Base-by-base conservation (phyloP, 2,797 vertebrate species). In the Lithobates pipiens region DNA sequence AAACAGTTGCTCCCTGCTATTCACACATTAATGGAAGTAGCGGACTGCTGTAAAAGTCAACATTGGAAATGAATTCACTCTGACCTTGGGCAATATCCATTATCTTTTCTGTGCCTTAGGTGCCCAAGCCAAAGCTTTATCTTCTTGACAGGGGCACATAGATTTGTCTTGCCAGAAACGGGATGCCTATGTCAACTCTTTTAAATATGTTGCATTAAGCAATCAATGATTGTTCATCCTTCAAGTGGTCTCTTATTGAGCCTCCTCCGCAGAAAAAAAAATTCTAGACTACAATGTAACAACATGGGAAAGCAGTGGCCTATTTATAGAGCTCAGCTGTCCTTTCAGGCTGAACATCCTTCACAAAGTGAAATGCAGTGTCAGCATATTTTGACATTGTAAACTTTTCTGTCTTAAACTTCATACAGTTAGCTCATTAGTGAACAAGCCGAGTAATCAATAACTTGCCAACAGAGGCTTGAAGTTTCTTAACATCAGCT, bases 351-450 rank as follows among this genome's bases (percentile, higher is more conserved):
- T 74, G 65, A 73, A 42, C 75, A 83, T 83, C 61, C 42, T 79
- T 87, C 25, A 76, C 78, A 74, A 82, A 36, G 50, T 89, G 89
- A 90, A 88, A 88, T 86, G 86, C 57, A 34, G 36, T 50, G 75
- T 92, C 91, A 93, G 89, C 89, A 92, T 83, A 86, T 79, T 93
- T 88, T 89, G 15, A 77, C 86, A 85, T 72, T 83, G 86, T 89
- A 91, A 90, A 88, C 21, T 85, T 89, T 90, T 91, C 80, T 88
- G 42, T 71, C 73, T 82, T 87, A 68, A 83, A 32, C 69, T 91
- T 89, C 87, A 91, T 89, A 89, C 87, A 89, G 89, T 88, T 88
- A 90, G 85, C 88, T 94, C 90, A 92, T 93, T 94, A 94, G 87
- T 75, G 88, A 93, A 87, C 88, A 91, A 87, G 84, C 89, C 90